phyloP scores from a whole-genome alignment of 53 echinoderm and acorn worm genomes.

The Arbacia lixula region DNA sequence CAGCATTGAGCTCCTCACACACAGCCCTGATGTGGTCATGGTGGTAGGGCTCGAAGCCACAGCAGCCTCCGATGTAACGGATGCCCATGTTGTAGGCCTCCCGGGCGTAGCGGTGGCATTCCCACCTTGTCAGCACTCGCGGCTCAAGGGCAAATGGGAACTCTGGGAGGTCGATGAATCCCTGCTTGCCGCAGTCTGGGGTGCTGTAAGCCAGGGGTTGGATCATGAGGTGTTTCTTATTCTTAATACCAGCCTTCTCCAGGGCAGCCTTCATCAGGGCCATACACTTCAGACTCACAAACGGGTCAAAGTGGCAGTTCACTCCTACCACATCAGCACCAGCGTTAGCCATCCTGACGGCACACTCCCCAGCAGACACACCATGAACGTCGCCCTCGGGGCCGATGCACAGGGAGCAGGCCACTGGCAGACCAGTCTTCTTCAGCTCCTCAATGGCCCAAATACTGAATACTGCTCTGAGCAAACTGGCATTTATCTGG shows the following conservation, averaged over 20 bases:
- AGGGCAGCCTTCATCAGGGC: conserved; percentile 87
- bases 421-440: conserved; percentile 75
- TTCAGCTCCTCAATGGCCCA: conserved; percentile 89
- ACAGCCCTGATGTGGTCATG: conserved; percentile 86
- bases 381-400: conserved; percentile 93
- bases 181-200: conserved; percentile 84
- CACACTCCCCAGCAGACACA: conserved; percentile 89
- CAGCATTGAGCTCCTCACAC: conserved; percentile 79
- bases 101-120: conserved; percentile 84
- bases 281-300: conserved; percentile 55
- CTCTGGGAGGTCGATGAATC: conserved; percentile 95
- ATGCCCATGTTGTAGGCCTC: conserved; percentile 86
- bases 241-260: conserved; percentile 73
- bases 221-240: conserved; percentile 76
- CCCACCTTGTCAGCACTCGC: conserved; percentile 89
- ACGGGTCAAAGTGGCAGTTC: conserved; percentile 97
- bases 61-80: conserved; percentile 95
- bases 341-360: conserved; percentile 81
- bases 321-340: conserved; percentile 88
- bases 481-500: too few relatives aligned
- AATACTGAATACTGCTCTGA: too few relatives aligned
- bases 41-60: conserved; percentile 97
- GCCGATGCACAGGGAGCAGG: conserved; percentile 82
- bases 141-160: conserved; percentile 95
- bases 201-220: conserved; percentile 81